phyloP scores from a whole-genome alignment of 2,113 vertebrate genomes.

The Campylorhamphus procurvoides region DNA sequence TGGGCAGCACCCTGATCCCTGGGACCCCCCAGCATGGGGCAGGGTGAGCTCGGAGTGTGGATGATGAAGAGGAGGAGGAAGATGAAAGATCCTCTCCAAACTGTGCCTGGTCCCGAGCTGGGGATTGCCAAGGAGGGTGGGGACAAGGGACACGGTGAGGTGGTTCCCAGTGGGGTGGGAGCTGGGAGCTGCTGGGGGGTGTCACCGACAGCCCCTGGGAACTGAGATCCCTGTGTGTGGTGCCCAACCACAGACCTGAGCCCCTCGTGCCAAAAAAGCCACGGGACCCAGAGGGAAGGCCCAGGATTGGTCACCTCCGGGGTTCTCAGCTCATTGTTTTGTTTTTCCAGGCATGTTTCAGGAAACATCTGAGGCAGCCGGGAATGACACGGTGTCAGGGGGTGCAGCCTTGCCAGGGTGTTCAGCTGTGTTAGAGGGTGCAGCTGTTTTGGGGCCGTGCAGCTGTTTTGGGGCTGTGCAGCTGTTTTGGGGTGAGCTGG shows the following conservation, averaged over 20 bases:
- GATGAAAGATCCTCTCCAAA: neutral
- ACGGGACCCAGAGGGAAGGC: neutral
- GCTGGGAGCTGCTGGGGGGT: neutral
- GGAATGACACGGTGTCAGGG: accelerated
- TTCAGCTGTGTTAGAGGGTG: neutral
- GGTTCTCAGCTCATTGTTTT: neutral
- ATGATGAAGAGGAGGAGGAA: neutral
- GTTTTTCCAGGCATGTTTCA: accelerated
- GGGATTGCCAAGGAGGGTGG: neutral
- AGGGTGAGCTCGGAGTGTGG: accelerated
- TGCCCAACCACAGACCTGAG: neutral
- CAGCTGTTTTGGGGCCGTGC: neutral
- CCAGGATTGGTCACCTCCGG: accelerated
- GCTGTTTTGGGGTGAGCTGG: neutral
- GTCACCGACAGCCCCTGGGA: accelerated
- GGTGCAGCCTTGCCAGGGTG: neutral
- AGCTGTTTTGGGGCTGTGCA: neutral
- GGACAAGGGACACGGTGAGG: accelerated
- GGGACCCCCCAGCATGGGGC: accelerated
- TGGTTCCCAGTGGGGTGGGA: neutral
- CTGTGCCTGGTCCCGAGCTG: neutral
- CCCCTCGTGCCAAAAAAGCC: accelerated
- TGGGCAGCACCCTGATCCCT: neutral
- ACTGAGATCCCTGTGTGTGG: accelerated
- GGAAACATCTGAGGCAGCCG: accelerated